phyloP scores from a whole-genome alignment of 2,113 vertebrate genomes.

The Odocoileus hemionus region DNA sequence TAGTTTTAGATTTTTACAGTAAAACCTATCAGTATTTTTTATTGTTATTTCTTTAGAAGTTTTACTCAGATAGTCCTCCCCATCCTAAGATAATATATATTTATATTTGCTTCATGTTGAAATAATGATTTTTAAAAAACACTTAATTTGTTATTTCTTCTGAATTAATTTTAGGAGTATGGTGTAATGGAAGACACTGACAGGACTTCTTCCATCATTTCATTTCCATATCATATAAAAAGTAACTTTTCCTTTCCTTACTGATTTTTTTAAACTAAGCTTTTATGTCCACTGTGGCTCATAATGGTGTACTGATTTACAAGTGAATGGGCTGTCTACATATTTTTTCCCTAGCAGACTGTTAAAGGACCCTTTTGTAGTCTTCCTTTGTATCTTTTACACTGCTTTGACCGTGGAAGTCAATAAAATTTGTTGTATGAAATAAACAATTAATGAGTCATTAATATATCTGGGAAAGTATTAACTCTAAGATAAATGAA shows the following conservation, averaged over 20 bases:
- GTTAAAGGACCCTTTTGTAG: background rate
- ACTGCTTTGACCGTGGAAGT: background rate
- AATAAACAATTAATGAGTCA: constrained; percentile 2
- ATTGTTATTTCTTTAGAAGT: background rate
- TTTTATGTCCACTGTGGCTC: background rate
- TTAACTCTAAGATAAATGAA: constrained; percentile 45
- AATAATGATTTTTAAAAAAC: background rate
- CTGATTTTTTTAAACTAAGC: background rate
- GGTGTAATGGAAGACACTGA: background rate
- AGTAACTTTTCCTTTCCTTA: background rate
- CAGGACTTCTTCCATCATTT: background rate
- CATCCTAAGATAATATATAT: background rate
- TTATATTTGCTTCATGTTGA: background rate
- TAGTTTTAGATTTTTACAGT: background rate
- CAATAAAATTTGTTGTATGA: background rate
- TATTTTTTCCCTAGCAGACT: background rate
- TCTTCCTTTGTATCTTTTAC: background rate
- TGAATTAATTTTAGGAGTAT: background rate
- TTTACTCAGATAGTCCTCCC: background rate
- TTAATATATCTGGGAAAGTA: constrained; percentile 7
- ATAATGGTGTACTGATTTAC: background rate
- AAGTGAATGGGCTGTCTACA: background rate
- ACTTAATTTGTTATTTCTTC: background rate
- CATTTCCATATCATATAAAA: background rate
- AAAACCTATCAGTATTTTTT: background rate